Conservation (phyloP, 1,140 invertebrate species). For the Cecropterus lyciades region DNA sequence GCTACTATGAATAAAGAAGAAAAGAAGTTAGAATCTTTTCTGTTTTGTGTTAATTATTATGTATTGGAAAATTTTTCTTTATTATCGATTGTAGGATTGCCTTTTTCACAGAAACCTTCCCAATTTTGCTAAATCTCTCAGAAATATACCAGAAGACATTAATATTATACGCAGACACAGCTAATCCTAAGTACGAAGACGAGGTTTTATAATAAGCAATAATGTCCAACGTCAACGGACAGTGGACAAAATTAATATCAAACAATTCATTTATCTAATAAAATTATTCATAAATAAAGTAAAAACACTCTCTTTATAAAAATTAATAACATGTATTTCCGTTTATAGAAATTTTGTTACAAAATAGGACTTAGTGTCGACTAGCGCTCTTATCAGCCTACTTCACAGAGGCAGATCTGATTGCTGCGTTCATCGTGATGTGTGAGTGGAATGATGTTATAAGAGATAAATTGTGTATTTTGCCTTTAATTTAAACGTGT, state of each 20-base stretch:
- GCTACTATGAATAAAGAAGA: too few relatives aligned
- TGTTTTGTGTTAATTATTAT: too few relatives aligned
- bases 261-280: conserved; percentile 40
- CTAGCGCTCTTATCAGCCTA: conserved; percentile 56
- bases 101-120: not conserved
- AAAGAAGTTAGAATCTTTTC: too few relatives aligned
- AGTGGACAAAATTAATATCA: conserved; percentile 32
- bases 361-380: conserved; percentile 67
- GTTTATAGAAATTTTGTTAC: conserved; percentile 43
- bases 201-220: conserved; percentile 11
- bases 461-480: not conserved
- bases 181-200: conserved; percentile 36
- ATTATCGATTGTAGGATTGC: not conserved
- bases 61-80: too few relatives aligned
- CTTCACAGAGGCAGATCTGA: conserved; percentile 41
- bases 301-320: conserved; percentile 51
- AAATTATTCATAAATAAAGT: conserved; percentile 43
- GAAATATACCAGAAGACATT: not conserved
- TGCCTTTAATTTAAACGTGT: too few relatives aligned
- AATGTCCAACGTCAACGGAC: conserved; percentile 33
- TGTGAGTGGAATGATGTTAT: conserved; percentile 15
- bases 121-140: not conserved
- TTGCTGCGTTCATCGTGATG: conserved; percentile 36
- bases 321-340: conserved; percentile 47
- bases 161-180: conserved; percentile 11